Base-by-base conservation (phyloP, 2,888 invertebrate genomes). In the Drosophila diplacantha region DNA sequence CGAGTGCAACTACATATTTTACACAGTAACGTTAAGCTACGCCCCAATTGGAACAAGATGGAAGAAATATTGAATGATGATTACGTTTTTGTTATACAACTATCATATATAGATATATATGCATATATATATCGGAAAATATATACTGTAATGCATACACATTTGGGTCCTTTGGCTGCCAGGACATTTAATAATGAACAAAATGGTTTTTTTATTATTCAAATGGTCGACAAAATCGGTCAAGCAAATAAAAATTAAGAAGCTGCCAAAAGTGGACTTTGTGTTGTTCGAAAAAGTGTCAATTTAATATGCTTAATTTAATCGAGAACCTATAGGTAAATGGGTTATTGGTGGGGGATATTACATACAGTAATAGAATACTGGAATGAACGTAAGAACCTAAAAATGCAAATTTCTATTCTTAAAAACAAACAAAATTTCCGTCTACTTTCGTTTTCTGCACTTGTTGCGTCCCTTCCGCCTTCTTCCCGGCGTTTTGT, bases 401-500 rank as follows among this genome's bases (percentile, higher is more conserved):
- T 34, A 24, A 32, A 59, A 38, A 64, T 39, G 65, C 65, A 51
- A 22, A 26, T n/a, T 14, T 24, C 14, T 57, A 56, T 39, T 35
- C 20, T 24, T 20, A 20, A 29, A 22, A 29, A 31, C 41, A 9
- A 34, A 20, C 29, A 8, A 11, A 34, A 14, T 7, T 3, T 7
- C 4, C 24, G 3, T 16, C 12, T 46, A 88, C 72, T 89, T 89
- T 32, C 88, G 83, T 58, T 88, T 88, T 54, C 87, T 86, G 69
- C 88, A 88, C 72, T 88, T 88, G 70, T 88, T 89, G 34, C 88
- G 85, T 1, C 89, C 89, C 60, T 88, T 89, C 54, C 88, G 83
- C 57, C 88, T 73, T 8, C 88, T 81, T 2, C 89, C 88, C 0
- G 87, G 80, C 2, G 88, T 69, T 69, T 89, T 89, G 0, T 56